phyloP scores from a whole-genome alignment of 1,140 invertebrate genomes.

The Sipha flava region DNA sequence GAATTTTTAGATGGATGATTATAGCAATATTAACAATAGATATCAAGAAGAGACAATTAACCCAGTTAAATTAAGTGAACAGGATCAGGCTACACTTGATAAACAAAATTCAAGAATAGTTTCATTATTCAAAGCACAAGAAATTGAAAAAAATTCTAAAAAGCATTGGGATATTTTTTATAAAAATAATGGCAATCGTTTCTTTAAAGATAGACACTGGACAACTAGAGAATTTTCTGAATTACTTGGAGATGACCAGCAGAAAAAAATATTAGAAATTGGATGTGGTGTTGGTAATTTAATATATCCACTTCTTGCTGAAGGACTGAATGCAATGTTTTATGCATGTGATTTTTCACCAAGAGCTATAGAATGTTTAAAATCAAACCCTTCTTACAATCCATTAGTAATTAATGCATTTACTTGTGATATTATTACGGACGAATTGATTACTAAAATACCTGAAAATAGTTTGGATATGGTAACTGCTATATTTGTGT shows the following conservation, averaged over 20 bases:
- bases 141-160: conserved; percentile 77
- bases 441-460: conserved; percentile 53
- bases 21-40: conserved; percentile 23
- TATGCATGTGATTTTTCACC: conserved; percentile 93
- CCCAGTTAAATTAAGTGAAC: conserved; percentile 7
- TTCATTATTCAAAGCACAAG: conserved; percentile 64
- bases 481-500: conserved; percentile 65
- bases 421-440: conserved; percentile 58
- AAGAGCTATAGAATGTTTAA: conserved; percentile 79
- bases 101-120: conserved; percentile 64
- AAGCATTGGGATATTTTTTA: conserved; percentile 98
- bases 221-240: conserved; percentile 89
- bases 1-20: conserved; percentile 28
- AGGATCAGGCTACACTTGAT: conserved; percentile 47
- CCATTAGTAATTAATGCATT: conserved; percentile 63
- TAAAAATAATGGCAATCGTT: conserved; percentile 80
- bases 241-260: conserved; percentile 48
- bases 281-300: conserved; percentile 98
- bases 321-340: conserved; percentile 62
- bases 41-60: conserved; percentile 4
- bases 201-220: conserved; percentile 98
- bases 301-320: conserved; percentile 83
- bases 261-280: conserved; percentile 61
- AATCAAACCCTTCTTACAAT: conserved; percentile 58
- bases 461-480: conserved; percentile 52